Base-by-base conservation (phyloP, 2,797 vertebrate genomes). In the Graptemys geographica region DNA sequence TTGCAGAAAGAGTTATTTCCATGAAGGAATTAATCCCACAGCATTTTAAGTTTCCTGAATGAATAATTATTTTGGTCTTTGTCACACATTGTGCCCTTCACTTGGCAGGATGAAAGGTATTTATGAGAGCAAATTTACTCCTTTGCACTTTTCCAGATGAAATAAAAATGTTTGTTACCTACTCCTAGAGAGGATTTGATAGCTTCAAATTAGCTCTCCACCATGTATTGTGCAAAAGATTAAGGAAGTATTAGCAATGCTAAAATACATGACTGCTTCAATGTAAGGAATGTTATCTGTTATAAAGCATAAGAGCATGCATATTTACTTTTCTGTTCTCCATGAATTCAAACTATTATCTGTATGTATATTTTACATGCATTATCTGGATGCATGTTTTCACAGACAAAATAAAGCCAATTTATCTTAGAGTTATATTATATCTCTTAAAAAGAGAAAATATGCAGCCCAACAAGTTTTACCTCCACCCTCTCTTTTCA, bases 401-500 rank as follows among this genome's bases (percentile, higher is more conserved):
- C 91, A 96, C 69, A 90, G 93, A 91, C 84, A 94, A 97, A 96
- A 96, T 53, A 95, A 83, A 95, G 94, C 44, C 28, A 96, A 92
- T 96, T 90, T 94, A 88, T 78, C 92, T 84, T 52, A 88, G 93
- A 76, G 62, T 94, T 95, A 92, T 56, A 90, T 88, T 86, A 21
- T 81, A 97, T 80, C 96, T 96, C 88, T 84, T 91, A 96, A 97
- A 97, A 97, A 87, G 51, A 95, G 92, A 97, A 98, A 98, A 95
- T 97, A 98, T 96, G 96, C 83, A 93, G 96, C 81, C 96, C 59
- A 92, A 94, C 97, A 97, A 98, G 97, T 97, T 98, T 95, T 96
- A 81, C 86, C 95, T 92, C 92, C 95, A 96, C 95, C 23, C 79
- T 59, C 90, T 96, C 90, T 97, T 98, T 96, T 96, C 96, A 95